Evolutionary conservation across 2,797 vertebrate species (phyloP).

Genomic region (Falco berigora): DNA sequence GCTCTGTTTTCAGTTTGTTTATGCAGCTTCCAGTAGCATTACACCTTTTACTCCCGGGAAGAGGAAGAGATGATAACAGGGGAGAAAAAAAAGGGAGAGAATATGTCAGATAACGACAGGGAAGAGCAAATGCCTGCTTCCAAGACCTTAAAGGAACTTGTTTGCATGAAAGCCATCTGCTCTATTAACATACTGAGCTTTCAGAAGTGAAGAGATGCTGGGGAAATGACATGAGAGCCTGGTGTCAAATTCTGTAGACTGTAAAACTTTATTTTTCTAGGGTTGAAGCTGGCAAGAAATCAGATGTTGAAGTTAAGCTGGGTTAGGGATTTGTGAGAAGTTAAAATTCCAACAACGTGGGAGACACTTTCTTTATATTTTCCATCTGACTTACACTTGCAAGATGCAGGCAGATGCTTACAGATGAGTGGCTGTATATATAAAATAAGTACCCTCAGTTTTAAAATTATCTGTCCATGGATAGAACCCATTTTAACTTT

Average conservation of each 20-base stretch:
- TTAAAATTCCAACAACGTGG: not conserved
- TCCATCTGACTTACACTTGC: not conserved
- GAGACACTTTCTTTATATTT: not conserved
- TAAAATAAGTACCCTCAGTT: not conserved
- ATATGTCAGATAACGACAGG: not conserved
- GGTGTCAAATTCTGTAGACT: not conserved
- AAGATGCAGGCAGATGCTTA: not conserved
- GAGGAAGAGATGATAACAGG: not conserved
- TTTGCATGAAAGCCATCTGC: not conserved
- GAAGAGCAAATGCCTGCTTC: not conserved
- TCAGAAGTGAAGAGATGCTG: not conserved
- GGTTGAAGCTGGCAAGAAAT: not conserved
- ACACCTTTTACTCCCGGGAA: not conserved
- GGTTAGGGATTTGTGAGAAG: not conserved
- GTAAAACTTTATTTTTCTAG: not conserved
- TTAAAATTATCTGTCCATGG: conserved; percentile 1
- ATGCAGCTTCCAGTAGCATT: not conserved
- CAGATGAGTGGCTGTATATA: not conserved
- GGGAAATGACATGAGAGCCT: not conserved
- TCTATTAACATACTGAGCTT: not conserved
- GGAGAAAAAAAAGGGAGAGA: not conserved
- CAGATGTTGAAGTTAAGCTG: not conserved
- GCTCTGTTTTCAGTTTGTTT: not conserved
- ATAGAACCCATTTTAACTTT: not conserved
- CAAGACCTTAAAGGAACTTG: not conserved